A percentile compares a stretch with the other conserved stretches of the same genome.
phyloP scores from a whole-genome alignment of 2,888 invertebrate genomes.

The Subacronicta megacephala region DNA sequence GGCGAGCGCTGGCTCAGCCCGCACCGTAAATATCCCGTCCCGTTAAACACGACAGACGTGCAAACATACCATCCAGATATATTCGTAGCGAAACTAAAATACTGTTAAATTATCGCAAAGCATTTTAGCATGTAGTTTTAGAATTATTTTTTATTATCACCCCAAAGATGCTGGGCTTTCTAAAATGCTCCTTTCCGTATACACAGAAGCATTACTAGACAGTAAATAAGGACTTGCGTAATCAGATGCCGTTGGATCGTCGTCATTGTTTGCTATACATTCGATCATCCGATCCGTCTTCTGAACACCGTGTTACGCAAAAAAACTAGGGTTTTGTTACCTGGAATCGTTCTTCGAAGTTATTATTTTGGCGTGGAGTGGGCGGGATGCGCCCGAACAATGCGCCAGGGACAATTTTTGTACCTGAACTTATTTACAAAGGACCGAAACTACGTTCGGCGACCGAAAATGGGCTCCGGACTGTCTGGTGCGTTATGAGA shows the following conservation, averaged over 20 bases:
- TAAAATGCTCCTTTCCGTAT: constrained; percentile 20
- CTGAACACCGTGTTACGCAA: constrained; percentile 82
- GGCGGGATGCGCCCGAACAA: constrained; percentile 80
- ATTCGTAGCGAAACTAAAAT: constrained; percentile 66
- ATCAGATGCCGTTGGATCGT: constrained; percentile 68
- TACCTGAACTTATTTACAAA: constrained; percentile 86
- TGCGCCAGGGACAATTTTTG: constrained; percentile 75
- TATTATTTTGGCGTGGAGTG: constrained; percentile 82
- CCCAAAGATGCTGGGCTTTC: constrained; percentile 25
- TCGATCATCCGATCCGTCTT: constrained; percentile 75
- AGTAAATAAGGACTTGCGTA: constrained; percentile 68
- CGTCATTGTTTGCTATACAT: constrained; percentile 76
- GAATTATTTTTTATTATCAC: constrained; percentile 3
- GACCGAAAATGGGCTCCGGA: constrained; percentile 72
- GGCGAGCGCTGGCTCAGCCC: constrained; percentile 76
- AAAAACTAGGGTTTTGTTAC: constrained; percentile 80
- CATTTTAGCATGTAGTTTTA: constrained; percentile 54
- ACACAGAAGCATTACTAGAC: constrained; percentile 8
- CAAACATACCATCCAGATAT: constrained; percentile 62
- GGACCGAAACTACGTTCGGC: constrained; percentile 62
- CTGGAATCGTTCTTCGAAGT: constrained; percentile 73
- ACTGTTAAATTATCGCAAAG: constrained; percentile 51
- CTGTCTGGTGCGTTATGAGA: constrained; percentile 75
- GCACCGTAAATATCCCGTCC: constrained; percentile 82
- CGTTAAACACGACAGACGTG: constrained; percentile 67